Evolutionary conservation across 2,888 invertebrate species (phyloP).

Genomic region (Dastarcus helophoroides): DNA sequence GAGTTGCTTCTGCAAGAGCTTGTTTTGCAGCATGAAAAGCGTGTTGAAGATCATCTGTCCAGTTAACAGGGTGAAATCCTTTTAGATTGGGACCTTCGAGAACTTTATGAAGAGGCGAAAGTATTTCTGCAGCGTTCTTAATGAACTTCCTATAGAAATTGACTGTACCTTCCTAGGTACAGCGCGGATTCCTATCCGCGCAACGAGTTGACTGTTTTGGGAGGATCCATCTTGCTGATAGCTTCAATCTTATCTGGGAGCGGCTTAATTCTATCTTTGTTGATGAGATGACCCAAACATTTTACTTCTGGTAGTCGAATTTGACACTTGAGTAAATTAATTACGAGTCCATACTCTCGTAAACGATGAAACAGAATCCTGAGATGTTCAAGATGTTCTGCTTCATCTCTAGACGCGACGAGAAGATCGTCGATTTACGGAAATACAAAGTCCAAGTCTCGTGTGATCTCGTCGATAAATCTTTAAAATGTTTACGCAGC

Average conservation of each 20-base stretch:
- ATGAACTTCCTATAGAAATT: constrained; percentile 12
- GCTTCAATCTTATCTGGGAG: constrained; percentile 4
- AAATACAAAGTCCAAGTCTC: constrained; percentile 22
- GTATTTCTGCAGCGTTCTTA: constrained; percentile 7
- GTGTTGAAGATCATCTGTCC: constrained; percentile 5
- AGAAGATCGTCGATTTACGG: constrained; percentile 28
- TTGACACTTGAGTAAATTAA: constrained; percentile 23
- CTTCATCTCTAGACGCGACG: constrained; percentile 17
- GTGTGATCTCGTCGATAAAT: constrained; percentile 23
- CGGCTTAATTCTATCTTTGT: constrained; percentile 22
- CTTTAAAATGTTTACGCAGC: constrained; percentile 30
- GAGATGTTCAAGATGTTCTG: constrained; percentile 17
- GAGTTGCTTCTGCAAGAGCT: constrained; percentile 5
- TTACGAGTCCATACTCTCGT: constrained; percentile 16
- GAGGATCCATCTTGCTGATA: constrained; percentile 3
- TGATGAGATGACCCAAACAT: constrained; percentile 17
- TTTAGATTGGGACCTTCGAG: background rate
- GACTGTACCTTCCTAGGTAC: constrained; percentile 10
- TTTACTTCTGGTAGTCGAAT: constrained; percentile 17
- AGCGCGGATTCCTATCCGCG: too few relatives aligned
- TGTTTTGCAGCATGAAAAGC: constrained; percentile 7
- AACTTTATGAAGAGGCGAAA: constrained; percentile 3
- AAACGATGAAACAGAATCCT: constrained; percentile 18
- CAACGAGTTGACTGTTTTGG: constrained; percentile 3
- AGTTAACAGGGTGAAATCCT: constrained; percentile 3